A percentile compares a stretch with the other conserved stretches of the same genome.
Evolutionary conservation across 2,113 vertebrate genomes (phyloP).

Genomic region (Phainopepla nitens): DNA sequence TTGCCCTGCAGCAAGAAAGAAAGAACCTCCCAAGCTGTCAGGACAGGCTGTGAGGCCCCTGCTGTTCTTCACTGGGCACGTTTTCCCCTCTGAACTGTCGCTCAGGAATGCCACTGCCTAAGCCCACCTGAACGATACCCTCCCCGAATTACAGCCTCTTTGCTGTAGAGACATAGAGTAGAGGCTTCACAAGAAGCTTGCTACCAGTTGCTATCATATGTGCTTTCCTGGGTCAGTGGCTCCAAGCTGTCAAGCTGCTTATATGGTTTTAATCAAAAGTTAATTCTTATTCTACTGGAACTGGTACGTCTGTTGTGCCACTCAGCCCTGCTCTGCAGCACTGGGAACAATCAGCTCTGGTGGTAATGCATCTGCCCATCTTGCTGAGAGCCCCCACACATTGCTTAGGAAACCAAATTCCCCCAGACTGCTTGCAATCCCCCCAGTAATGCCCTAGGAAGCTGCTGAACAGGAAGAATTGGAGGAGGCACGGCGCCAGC

Average conservation of each 20-base stretch:
- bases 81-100: neutral
- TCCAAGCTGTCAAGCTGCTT: constrained; percentile 24
- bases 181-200: neutral
- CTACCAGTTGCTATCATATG: neutral
- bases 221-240: neutral
- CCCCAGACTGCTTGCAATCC: neutral
- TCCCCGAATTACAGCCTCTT: neutral
- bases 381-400: neutral
- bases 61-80: neutral
- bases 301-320: neutral
- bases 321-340: neutral
- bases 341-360: neutral
- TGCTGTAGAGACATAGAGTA: neutral
- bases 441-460: neutral
- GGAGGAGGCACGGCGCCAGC: neutral
- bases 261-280: neutral
- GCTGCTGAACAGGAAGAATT: neutral
- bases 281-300: constrained; percentile 47
- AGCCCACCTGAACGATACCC: neutral
- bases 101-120: neutral
- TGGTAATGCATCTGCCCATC: neutral
- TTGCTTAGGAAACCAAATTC: neutral
- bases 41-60: neutral
- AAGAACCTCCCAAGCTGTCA: neutral
- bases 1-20: neutral